Conservation (phyloP, 2,888 invertebrate genomes). For the Bembecia ichneumoniformis region DNA sequence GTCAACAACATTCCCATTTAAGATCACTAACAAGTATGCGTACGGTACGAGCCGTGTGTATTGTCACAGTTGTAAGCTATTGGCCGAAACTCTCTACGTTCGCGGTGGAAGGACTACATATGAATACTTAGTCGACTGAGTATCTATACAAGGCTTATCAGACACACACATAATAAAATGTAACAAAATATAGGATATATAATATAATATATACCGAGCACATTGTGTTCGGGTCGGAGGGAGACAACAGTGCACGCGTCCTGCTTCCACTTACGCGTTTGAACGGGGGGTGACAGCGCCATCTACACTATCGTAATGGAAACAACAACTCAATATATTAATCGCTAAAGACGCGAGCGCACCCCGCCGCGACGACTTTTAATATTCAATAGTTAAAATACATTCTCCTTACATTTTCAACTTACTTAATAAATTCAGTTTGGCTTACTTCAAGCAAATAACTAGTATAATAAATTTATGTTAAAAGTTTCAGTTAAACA, state of each 20-base stretch:
- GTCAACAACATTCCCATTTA: constrained; percentile 44
- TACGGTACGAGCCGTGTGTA: background rate
- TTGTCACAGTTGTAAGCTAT: background rate
- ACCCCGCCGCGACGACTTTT: constrained; percentile 24
- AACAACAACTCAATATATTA: constrained; percentile 15
- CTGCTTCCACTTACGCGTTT: constrained; percentile 13
- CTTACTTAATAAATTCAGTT: constrained; percentile 74
- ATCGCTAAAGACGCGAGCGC: constrained; percentile 19
- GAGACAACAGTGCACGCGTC: constrained; percentile 60
- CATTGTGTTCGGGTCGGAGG: constrained; percentile 47
- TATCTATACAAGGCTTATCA: constrained; percentile 30
- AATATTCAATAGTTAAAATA: constrained; percentile 72
- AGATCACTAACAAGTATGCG: constrained; percentile 43
- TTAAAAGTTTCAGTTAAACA: constrained; percentile 70
- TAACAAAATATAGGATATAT: constrained; percentile 68
- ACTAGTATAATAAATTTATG: constrained; percentile 72
- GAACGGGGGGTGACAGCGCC: constrained; percentile 13
- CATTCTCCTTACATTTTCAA: constrained; percentile 70
- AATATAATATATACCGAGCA: constrained; percentile 49
- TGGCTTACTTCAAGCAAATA: constrained; percentile 73
- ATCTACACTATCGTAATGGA: constrained; percentile 14
- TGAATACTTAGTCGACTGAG: background rate
- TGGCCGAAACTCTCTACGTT: background rate
- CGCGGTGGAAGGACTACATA: constrained; percentile 1
- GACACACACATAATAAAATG: constrained; percentile 60